Evolutionary conservation across 2,113 vertebrate species (phyloP), one percentile per base, ranked within the genome.

Genomic region (Perca fluviatilis): DNA sequence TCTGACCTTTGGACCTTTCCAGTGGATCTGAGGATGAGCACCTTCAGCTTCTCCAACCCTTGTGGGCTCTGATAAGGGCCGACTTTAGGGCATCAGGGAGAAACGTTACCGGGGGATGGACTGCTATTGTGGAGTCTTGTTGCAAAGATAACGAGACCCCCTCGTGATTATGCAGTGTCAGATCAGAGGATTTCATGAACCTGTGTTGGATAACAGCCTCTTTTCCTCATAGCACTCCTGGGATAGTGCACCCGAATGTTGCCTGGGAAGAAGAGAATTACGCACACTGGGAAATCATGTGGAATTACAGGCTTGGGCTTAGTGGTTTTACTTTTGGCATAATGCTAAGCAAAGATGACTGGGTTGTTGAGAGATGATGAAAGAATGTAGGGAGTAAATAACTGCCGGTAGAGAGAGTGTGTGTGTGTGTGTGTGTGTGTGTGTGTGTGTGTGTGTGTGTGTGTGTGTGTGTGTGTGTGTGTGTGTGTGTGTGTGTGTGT

Each of bases 221-320:
- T 64, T 83, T 86, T 82, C 68, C 65, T 64, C 47, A 64, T 54
- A 75, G 83, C 61, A 40, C 79, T 88, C 85, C 50, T 83, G 77
- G 80, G 89, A 85, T 73, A 51, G 65, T 70, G 69, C 86, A 80
- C 19, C 3, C 23, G 74, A 89, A 89, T 85, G 84, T 77, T 63
- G 18, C 83, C 73, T 81, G 80, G 89, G 90, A 87, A 70, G 81
- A 77, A 58, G 76, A 72, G 86, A 91, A 94, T 93, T 91, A 91
- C 77, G 66, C 84, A 80, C 79, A 86, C 76, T 67, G 83, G 64
- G 86, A 89, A 92, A 89, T 91, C 80, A 83, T 85, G 85, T 88
- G 82, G 86, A 92, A 92, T 93, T 92, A 91, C 80, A 78, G 87
- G 82, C 68, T 84, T 40, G 56, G 66, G 72, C 76, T 90, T 80